A percentile compares a stretch with the other conserved stretches of the same genome.
These are phyloP conservation scores for Blastobasis lacticolella DNA, from an alignment of 2,888 invertebrate genomes.

Conservation along the genomic window DNA sequence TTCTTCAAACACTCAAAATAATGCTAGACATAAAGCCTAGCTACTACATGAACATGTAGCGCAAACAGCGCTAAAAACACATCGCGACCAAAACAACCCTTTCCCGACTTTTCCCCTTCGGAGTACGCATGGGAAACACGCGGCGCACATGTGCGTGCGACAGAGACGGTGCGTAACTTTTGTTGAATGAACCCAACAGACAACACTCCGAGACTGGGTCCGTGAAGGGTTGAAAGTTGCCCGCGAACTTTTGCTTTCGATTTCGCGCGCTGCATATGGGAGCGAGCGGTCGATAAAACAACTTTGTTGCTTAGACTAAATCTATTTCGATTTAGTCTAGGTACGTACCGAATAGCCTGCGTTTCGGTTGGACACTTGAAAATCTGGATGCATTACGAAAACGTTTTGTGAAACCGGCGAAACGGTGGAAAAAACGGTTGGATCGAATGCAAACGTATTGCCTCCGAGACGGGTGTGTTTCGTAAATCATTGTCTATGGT, in stretches of 20 bases:
- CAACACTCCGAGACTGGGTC: slow-evolving; percentile 15
- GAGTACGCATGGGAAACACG: slow-evolving; percentile 50
- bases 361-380: too few species aligned
- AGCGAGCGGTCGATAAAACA: slow-evolving; percentile 49
- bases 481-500: slow-evolving; percentile 69
- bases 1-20: too few species aligned
- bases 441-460: slow-evolving; percentile 50
- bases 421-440: slow-evolving; percentile 34
- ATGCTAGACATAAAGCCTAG: too few species aligned
- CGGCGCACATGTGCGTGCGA: slow-evolving; percentile 54
- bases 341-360: too few species aligned
- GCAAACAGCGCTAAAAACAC: too few species aligned
- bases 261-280: slow-evolving; percentile 67
- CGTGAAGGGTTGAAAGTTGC: slow-evolving; percentile 62
- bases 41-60: too few species aligned
- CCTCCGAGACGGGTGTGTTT: slow-evolving; percentile 42
- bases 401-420: neutral
- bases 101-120: slow-evolving; percentile 24
- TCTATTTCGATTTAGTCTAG: too few species aligned
- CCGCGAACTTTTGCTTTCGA: slow-evolving; percentile 63
- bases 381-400: neutral
- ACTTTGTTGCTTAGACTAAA: too few species aligned
- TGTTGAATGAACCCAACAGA: slow-evolving; percentile 42
- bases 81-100: slow-evolving; percentile 11
- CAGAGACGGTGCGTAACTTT: slow-evolving; percentile 48